These are phyloP conservation scores for Meleagris gallopavo DNA, from an alignment of 2,113 vertebrate species.

Conservation along the genomic window DNA sequence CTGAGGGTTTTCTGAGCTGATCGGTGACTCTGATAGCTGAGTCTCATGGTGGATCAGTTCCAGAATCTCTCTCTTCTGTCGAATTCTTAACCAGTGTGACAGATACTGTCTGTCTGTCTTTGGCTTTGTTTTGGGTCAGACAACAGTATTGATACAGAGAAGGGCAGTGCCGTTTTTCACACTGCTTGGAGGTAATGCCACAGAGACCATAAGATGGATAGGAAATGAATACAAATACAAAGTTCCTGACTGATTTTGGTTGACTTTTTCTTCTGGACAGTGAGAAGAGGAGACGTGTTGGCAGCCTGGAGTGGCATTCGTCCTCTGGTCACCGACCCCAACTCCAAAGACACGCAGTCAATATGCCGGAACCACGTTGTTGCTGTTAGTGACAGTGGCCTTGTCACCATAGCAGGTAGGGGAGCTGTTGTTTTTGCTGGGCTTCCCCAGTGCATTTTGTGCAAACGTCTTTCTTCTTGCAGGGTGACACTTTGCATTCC, in stretches of 20 bases:
- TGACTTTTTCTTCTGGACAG: slow-evolving; percentile 69
- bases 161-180: not conserved
- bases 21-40: not conserved
- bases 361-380: slow-evolving; percentile 95
- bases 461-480: too few species aligned
- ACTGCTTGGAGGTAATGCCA: not conserved
- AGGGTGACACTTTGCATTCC: not conserved
- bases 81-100: not conserved
- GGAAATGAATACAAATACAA: not conserved
- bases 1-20: not conserved
- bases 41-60: not conserved
- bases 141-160: fast-evolving
- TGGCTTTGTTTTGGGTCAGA: not conserved
- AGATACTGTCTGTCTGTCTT: too few species aligned
- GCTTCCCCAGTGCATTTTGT: fast-evolving
- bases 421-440: fast-evolving
- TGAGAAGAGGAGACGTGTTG: slow-evolving; percentile 95
- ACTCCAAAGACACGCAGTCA: slow-evolving; percentile 95
- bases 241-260: not conserved
- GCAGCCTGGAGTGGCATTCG: slow-evolving; percentile 98
- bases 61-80: not conserved
- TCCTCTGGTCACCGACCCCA: slow-evolving; percentile 93
- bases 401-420: slow-evolving; percentile 95
- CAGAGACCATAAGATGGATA: fast-evolving
- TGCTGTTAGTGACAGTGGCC: slow-evolving; percentile 86